A percentile compares a stretch with the other conserved stretches of the same genome.
phyloP scores from a whole-genome alignment of 1,140 invertebrate genomes.

The Belonocnema kinseyi region DNA sequence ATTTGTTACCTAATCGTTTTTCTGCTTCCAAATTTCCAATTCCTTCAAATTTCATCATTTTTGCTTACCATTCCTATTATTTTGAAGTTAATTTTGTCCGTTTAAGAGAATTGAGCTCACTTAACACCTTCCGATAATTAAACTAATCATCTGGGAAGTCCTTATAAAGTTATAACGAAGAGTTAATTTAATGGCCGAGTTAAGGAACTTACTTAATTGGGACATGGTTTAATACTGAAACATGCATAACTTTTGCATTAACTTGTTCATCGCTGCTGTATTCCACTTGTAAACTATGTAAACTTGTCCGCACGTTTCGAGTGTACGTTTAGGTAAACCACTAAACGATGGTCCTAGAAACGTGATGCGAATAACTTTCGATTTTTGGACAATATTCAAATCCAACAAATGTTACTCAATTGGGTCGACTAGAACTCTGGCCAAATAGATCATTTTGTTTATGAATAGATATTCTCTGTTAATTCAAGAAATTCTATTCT shows the following conservation, averaged over 20 bases:
- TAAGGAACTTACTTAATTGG: not conserved
- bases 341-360: slow-evolving; percentile 51
- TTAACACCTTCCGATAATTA: slow-evolving; percentile 1
- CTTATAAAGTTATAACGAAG: not conserved
- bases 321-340: slow-evolving; percentile 57
- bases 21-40: no score
- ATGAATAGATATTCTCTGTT: not conserved
- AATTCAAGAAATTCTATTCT: not conserved
- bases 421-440: not conserved
- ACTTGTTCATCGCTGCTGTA: slow-evolving; percentile 40
- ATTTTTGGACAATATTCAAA: slow-evolving; percentile 6
- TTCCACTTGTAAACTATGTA: slow-evolving; percentile 2
- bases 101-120: not conserved
- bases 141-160: not conserved
- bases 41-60: no score
- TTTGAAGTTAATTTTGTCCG: not conserved
- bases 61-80: no score
- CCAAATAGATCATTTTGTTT: not conserved
- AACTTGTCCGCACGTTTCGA: slow-evolving; percentile 46
- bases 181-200: not conserved
- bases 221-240: not conserved
- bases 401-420: not conserved
- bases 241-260: not conserved
- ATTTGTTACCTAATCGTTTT: not conserved
- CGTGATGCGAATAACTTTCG: slow-evolving; percentile 55